phyloP scores from a whole-genome alignment of 2,888 invertebrate genomes.

The Petrophora chlorosata region DNA sequence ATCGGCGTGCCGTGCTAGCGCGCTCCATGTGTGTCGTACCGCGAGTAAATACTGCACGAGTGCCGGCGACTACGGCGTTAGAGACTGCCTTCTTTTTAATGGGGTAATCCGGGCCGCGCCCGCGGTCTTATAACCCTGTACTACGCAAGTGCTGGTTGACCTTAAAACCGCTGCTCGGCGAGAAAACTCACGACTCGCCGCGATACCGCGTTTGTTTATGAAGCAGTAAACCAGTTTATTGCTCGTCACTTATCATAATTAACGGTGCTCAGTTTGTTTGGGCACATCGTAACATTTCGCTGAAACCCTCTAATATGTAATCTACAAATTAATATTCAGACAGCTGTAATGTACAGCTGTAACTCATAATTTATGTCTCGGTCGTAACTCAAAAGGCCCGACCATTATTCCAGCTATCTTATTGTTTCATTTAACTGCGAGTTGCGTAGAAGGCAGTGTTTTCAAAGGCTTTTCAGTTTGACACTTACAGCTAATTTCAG shows the following conservation, averaged over 20 bases:
- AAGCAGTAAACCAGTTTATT: slow-evolving; percentile 47
- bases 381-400: slow-evolving; percentile 33
- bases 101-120: slow-evolving; percentile 68
- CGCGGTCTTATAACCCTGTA: slow-evolving; percentile 67
- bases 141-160: slow-evolving; percentile 70
- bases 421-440: slow-evolving; percentile 5
- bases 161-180: slow-evolving; percentile 60
- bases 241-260: slow-evolving; percentile 34
- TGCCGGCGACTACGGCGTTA: slow-evolving; percentile 53
- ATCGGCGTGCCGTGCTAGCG: slow-evolving; percentile 47
- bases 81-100: slow-evolving; percentile 57
- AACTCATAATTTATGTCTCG: slow-evolving; percentile 44
- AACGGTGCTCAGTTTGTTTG: slow-evolving; percentile 41
- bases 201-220: slow-evolving; percentile 62
- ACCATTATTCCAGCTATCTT: slow-evolving; percentile 3
- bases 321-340: slow-evolving; percentile 46
- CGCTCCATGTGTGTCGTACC: slow-evolving; percentile 49
- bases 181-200: slow-evolving; percentile 40
- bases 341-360: slow-evolving; percentile 38
- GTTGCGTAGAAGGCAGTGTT: neutral
- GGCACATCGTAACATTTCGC: slow-evolving; percentile 30
- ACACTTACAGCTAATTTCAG: slow-evolving; percentile 37
- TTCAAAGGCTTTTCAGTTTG: slow-evolving; percentile 1
- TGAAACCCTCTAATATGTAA: slow-evolving; percentile 38
- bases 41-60: slow-evolving; percentile 38